Evolutionary conservation across 2,797 vertebrate genomes (phyloP).

Genomic region (Gambusia yucatana): DNA sequence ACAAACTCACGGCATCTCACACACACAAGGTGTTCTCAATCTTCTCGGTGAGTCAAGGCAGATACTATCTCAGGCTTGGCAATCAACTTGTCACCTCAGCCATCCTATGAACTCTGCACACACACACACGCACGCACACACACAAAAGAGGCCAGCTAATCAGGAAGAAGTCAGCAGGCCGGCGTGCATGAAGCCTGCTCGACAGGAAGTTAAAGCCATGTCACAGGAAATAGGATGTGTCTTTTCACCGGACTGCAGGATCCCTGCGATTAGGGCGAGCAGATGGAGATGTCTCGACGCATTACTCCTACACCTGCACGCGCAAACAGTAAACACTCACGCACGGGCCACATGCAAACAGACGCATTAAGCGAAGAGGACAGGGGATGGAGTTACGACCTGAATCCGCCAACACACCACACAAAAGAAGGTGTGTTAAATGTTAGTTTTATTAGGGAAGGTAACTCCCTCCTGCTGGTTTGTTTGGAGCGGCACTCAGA

Average conservation of each 20-base stretch:
- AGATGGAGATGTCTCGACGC: conserved; percentile 77
- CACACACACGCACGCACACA: not conserved
- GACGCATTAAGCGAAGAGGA: conserved; percentile 28
- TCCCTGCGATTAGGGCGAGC: conserved; percentile 72
- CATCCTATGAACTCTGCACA: conserved; percentile 40
- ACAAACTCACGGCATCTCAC: not conserved
- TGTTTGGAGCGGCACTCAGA: conserved; percentile 45
- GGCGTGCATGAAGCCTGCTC: conserved; percentile 57
- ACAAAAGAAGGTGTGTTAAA: conserved; percentile 47
- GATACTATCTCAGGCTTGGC: conserved; percentile 59
- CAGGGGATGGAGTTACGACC: conserved; percentile 45
- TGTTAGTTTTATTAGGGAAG: conserved; percentile 38
- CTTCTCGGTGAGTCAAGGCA: conserved; percentile 36
- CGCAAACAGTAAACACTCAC: conserved; percentile 6
- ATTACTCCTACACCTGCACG: conserved; percentile 59
- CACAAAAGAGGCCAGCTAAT: conserved; percentile 46
- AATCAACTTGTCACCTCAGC: conserved; percentile 61
- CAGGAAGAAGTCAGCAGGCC: conserved; percentile 49
- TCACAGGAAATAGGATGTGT: conserved; percentile 82
- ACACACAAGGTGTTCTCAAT: conserved; percentile 23
- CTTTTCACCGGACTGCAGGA: conserved; percentile 63
- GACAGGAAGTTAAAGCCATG: conserved; percentile 75
- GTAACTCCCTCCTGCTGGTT: conserved; percentile 48
- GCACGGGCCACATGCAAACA: conserved; percentile 10
- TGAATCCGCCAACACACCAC: conserved; percentile 16